Evolutionary conservation across 1,140 invertebrate species (phyloP), one percentile per base, ranked within the genome.

Genomic region (Patella vulgata): DNA sequence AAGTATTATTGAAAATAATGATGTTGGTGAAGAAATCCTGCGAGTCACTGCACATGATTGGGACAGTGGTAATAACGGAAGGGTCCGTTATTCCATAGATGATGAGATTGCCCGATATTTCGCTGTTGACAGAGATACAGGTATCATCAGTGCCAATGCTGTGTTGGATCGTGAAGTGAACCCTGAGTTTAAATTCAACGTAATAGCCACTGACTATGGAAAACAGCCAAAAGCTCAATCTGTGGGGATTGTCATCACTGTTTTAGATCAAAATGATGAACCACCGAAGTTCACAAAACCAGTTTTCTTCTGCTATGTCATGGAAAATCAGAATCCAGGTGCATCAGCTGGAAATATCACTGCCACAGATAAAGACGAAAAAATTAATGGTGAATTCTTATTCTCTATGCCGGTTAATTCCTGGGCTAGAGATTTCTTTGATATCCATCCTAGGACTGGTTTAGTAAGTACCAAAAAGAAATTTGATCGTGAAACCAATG

Each of bases 61-160:
- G n/a, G 69, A 71, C 59, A 65, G 65, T 21, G 62, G 61, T 2
- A 46, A 60, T 2, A 57, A 56, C n/a, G 69, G 69, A 0, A 21
- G 53, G 19, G 58, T 71, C 12, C 46, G 58, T 6, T 68, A 59
- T 42, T 53, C 48, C 17, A 14, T 71, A 28, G 65, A 71, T 28
- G 36, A 58, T 23, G 59, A 68, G 31, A 53, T n/a, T 88, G 88
- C 42, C 85, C 91, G 17, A 5, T 31, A 57, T 46, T 81, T 81
- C 48, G 59, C 43, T 5, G 72, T 79, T 36, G 66, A 76, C 47
- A 54, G 68, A 19, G 40, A 39, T 21, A 55, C 67, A 6, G 77
- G 75, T 12, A 61, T 68, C 11, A 68, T 80, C 12, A 66, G 56
- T 33, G 69, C 72, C 0, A 58, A 31, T 3, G 12, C 47, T 25